A percentile compares a stretch with the other conserved stretches of the same genome.
Evolutionary conservation across 2,797 vertebrate species (phyloP).

Genomic region (Mormyrus hasselquistii): DNA sequence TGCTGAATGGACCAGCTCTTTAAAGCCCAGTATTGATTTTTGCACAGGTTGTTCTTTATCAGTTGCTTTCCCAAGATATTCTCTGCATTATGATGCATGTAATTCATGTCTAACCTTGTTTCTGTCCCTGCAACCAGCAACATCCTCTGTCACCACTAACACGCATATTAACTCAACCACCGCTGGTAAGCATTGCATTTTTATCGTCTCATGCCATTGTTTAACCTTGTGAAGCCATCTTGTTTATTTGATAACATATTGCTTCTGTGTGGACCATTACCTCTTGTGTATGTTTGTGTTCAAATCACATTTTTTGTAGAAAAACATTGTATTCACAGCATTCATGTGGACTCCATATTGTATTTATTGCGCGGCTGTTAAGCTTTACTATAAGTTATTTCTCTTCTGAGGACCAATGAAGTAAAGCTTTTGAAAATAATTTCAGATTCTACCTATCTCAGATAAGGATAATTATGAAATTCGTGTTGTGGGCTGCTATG

Average conservation of each 20-base stretch:
- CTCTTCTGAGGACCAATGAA: background rate
- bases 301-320: background rate
- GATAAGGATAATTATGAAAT: background rate
- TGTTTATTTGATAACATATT: background rate
- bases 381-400: background rate
- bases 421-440: background rate
- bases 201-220: constrained; percentile 32
- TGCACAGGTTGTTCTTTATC: background rate
- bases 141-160: constrained; percentile 77
- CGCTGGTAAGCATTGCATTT: constrained; percentile 69
- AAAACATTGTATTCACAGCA: background rate
- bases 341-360: background rate
- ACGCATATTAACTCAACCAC: constrained; percentile 70
- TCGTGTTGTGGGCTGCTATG: background rate
- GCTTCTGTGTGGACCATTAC: background rate
- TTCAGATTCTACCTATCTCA: background rate
- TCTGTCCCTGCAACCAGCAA: constrained; percentile 74
- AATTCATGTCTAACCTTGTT: constrained; percentile 54
- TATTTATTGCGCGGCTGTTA: background rate
- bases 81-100: background rate
- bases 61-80: background rate
- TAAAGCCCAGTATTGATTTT: background rate
- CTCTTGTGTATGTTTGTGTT: background rate
- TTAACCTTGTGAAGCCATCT: constrained; percentile 22
- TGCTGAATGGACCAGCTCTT: background rate